Evolutionary conservation across 64 coral and sea anemone genomes (phyloP), one percentile per base, ranked within the genome.

Genomic region (Pachyseris speciosa): DNA sequence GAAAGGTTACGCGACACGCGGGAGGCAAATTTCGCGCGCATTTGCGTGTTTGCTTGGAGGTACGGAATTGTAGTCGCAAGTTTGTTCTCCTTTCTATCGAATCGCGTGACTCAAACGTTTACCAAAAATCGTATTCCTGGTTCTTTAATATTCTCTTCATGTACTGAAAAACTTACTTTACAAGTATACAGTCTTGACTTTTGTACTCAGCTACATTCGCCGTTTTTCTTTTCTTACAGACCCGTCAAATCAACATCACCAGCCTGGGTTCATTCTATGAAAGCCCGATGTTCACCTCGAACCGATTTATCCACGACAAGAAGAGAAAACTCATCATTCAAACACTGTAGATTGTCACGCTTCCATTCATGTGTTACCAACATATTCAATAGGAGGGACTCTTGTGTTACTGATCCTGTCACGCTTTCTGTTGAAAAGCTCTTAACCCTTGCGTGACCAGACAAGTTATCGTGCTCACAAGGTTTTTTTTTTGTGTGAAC

Each of bases 281-380:
- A 28, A 90, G 96, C 55, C 64, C 85, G 38, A 64, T 99, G 80
- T 99, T 99, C 48, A 65, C 63, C 0, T 75, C 94, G 9, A 99
- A 95, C 40, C 71, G 90, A 75, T 99, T 95, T 67, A 75, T 90
- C 12, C 96, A 99, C 55, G 96, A 99, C 86, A 99, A 95, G 81
- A 99, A 95, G 55, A 55, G 94, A 83, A 99, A 95, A 86, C 90
- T 99, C 9, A 90, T 99, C 22, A 99, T 99, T 49, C 93, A 95
- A 65, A 93, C 79, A 1, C 85, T 99, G 33, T 99, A 74, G 85
- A 16, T 38, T 72, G 26, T 10, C 34, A 27, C 83, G 19, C 50
- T 36, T 47, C 20, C 66, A 1, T 69, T 37, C 9, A 13, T 57
- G 19, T 20, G 52, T 57, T 1, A 57, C 7, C 44, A 47, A 13